Evolutionary conservation across 2,113 vertebrate genomes (phyloP), one percentile per base, ranked within the genome.

Genomic region (Salvelinus alpinus): DNA sequence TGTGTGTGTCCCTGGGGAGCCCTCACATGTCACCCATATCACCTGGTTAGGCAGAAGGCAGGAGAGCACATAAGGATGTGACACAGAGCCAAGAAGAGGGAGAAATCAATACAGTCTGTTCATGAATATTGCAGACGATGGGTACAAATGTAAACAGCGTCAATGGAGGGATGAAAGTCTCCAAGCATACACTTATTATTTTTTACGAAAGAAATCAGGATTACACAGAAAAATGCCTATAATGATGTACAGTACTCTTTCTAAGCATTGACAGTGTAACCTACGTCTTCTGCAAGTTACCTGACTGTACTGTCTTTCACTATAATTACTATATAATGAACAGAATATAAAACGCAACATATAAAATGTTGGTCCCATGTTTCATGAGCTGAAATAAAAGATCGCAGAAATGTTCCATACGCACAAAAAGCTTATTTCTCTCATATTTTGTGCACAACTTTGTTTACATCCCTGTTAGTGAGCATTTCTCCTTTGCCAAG

Each of bases 1-100:
- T 54, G 12, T 66, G 84, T 82, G 60, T 76, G 85, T 90, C 89
- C 78, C 86, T 82, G 76, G 84, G 80, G 81, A 75, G 76, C 70
- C 62, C 24, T 72, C 77, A 7, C 74, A 31, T 31, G 51, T 74
- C 75, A 27, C 68, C 68, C 44, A 78, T 71, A 51, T 71, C 11
- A 48, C 4, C 24, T 29, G 27, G 22, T 64, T 44, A 16, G 59
- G 59, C n/a, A 62, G 7, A 13, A 62, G 18, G 59, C 20, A 54
- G 16, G 16, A 14, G 51, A 54, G 51, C 51, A n/a, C n/a, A 80
- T 86, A 44, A 3, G 38, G 9, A 44, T 11, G 38, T 44, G 38
- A 44, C 72, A 66, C 70, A 62, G 62, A 74, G 82, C 79, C 84
- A 82, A 59, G 85, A 60, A 24, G 69, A 24, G 69, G 48, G 54